These are phyloP conservation scores for Cremastobaeus sp. DNA, from an alignment of 2,888 invertebrate genomes.

Conservation along the genomic window DNA sequence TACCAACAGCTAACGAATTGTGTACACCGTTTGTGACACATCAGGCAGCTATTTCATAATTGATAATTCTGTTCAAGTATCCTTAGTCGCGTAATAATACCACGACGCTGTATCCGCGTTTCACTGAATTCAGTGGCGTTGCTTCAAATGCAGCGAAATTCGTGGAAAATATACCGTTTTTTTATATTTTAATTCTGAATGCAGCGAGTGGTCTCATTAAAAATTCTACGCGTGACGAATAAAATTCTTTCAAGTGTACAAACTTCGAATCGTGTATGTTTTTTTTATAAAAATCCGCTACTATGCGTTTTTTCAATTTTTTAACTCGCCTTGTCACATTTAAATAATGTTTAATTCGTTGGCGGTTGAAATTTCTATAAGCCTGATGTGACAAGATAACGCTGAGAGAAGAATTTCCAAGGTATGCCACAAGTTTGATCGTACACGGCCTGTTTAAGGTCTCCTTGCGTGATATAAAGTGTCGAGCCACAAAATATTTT, in stretches of 20 bases:
- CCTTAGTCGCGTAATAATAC: too few species aligned
- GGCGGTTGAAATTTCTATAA: slow-evolving; percentile 25
- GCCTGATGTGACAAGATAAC: slow-evolving; percentile 7
- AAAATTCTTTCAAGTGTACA: slow-evolving; percentile 19
- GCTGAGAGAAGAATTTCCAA: slow-evolving; percentile 9
- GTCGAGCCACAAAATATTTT: slow-evolving; percentile 14
- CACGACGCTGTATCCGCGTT: too few species aligned
- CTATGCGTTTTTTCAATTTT: too few species aligned
- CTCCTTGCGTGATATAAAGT: slow-evolving; percentile 39
- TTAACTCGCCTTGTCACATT: too few species aligned
- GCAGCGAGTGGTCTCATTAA: slow-evolving; percentile 25
- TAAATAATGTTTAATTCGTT: background rate
- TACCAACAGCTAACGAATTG: too few species aligned
- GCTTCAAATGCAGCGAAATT: slow-evolving; percentile 22
- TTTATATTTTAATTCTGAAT: slow-evolving; percentile 38
- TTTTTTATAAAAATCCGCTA: too few species aligned
- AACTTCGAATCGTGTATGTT: too few species aligned
- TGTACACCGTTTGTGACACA: too few species aligned
- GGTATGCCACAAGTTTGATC: slow-evolving; percentile 37
- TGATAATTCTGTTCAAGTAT: too few species aligned
- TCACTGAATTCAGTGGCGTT: too few species aligned
- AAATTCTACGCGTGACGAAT: slow-evolving; percentile 22
- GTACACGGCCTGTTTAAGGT: slow-evolving; percentile 34
- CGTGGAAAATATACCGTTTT: slow-evolving; percentile 20
- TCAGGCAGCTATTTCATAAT: too few species aligned